Evolutionary conservation across 2,797 vertebrate species (phyloP).

Genomic region (Tapirus indicus): DNA sequence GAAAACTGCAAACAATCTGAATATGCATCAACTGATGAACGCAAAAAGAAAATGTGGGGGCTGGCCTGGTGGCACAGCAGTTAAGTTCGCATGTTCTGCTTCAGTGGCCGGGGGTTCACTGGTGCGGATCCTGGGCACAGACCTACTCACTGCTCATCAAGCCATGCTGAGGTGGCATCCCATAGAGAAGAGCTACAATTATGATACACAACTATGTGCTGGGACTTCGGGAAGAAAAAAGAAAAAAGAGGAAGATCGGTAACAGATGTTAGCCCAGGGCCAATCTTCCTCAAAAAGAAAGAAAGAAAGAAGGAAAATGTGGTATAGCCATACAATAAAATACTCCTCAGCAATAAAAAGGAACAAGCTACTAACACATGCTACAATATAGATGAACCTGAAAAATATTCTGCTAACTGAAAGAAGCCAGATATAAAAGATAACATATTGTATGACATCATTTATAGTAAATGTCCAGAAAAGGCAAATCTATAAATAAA

Average conservation of each 20-base stretch:
- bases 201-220: too few species aligned
- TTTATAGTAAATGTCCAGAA: not conserved
- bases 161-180: too few species aligned
- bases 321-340: not conserved
- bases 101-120: too few species aligned
- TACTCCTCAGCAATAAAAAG: slow-evolving; percentile 14
- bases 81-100: too few species aligned
- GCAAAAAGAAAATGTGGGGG: not conserved
- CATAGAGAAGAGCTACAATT: too few species aligned
- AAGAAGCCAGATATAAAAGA: slow-evolving; percentile 30
- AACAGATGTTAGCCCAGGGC: too few species aligned
- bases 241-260: too few species aligned
- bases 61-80: too few species aligned
- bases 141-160: too few species aligned
- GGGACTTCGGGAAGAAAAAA: too few species aligned
- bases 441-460: not conserved
- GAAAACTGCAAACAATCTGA: not conserved
- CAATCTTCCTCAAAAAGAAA: too few species aligned
- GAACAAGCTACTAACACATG: not conserved
- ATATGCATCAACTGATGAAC: not conserved
- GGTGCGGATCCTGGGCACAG: too few species aligned
- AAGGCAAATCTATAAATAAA: not conserved
- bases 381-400: not conserved
- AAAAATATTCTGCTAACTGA: not conserved
- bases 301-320: not conserved